phyloP scores from a whole-genome alignment of 2,888 invertebrate genomes.

The Heliothis peltigera region DNA sequence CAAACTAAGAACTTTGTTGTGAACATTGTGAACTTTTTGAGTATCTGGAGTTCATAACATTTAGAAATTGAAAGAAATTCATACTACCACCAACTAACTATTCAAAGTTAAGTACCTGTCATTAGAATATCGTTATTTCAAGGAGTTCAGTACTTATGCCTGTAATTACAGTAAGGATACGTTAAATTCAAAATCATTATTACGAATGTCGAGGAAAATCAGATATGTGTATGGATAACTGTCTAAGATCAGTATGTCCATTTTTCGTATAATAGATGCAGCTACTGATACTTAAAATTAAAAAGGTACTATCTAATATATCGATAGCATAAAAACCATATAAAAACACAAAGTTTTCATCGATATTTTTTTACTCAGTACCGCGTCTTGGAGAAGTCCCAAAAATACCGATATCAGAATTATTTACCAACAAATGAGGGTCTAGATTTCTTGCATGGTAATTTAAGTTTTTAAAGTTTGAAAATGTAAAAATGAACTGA shows the following conservation, averaged over 20 bases:
- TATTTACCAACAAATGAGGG: slow-evolving; percentile 61
- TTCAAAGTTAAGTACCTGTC: slow-evolving; percentile 2
- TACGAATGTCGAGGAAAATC: slow-evolving; percentile 49
- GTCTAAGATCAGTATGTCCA: slow-evolving; percentile 45
- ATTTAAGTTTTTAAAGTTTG: slow-evolving; percentile 53
- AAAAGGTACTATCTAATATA: no score
- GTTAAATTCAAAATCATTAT: slow-evolving; percentile 33
- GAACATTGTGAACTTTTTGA: no score
- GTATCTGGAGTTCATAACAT: no score
- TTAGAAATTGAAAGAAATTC: no score
- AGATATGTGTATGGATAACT: slow-evolving; percentile 48
- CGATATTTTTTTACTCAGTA: slow-evolving; percentile 6
- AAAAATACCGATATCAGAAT: neutral
- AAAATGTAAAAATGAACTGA: slow-evolving; percentile 70
- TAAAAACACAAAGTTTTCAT: slow-evolving; percentile 19
- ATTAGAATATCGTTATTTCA: slow-evolving; percentile 33
- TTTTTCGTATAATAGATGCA: slow-evolving; percentile 14
- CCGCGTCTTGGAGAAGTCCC: slow-evolving; percentile 22
- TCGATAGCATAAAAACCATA: neutral
- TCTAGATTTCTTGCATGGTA: slow-evolving; percentile 58
- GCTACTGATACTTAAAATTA: slow-evolving; percentile 6
- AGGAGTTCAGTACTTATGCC: slow-evolving; percentile 27
- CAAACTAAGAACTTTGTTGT: no score
- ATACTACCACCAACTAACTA: neutral
- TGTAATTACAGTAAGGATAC: slow-evolving; percentile 35